phyloP scores from a whole-genome alignment of 1,140 invertebrate species.

The Zaprionus davidi region DNA sequence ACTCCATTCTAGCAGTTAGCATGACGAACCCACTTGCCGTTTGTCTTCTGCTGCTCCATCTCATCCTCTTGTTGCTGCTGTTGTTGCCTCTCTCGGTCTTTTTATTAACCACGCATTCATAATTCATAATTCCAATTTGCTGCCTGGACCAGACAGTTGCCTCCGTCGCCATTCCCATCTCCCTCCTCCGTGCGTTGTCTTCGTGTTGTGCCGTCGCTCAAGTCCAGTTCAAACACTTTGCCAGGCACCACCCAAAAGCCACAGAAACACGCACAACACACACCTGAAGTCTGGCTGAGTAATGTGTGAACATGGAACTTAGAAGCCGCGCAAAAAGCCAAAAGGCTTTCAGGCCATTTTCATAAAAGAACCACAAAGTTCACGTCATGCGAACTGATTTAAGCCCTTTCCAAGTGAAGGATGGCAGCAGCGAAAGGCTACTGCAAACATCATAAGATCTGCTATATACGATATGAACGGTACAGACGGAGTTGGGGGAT shows the following conservation, averaged over 20 bases:
- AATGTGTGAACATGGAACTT: slow-evolving; percentile 73
- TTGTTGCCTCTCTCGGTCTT: slow-evolving; percentile 51
- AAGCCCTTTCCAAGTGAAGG: slow-evolving; percentile 2
- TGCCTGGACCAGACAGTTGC: slow-evolving; percentile 46
- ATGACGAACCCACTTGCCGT: slow-evolving; percentile 70
- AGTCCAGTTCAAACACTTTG: slow-evolving; percentile 75
- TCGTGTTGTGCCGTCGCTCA: slow-evolving; percentile 13
- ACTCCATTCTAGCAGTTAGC: slow-evolving; percentile 46
- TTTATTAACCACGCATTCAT: slow-evolving; percentile 83
- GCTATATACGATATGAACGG: background rate
- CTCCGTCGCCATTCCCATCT: background rate
- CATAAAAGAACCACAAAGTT: slow-evolving; percentile 34
- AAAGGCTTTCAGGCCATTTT: slow-evolving; percentile 57
- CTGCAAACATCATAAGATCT: background rate
- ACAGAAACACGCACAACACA: slow-evolving; percentile 22
- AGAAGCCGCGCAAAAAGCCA: slow-evolving; percentile 68
- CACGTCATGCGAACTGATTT: slow-evolving; percentile 26
- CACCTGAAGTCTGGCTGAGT: slow-evolving; percentile 50
- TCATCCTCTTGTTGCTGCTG: slow-evolving; percentile 8
- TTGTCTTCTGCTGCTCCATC: slow-evolving; percentile 18
- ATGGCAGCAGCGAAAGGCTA: slow-evolving; percentile 17
- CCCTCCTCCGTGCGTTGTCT: background rate
- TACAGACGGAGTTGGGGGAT: background rate
- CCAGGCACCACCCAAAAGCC: slow-evolving; percentile 53
- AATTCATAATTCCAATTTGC: slow-evolving; percentile 83